phyloP scores from a whole-genome alignment of 2,888 invertebrate genomes.

The Morinoia aosen region DNA sequence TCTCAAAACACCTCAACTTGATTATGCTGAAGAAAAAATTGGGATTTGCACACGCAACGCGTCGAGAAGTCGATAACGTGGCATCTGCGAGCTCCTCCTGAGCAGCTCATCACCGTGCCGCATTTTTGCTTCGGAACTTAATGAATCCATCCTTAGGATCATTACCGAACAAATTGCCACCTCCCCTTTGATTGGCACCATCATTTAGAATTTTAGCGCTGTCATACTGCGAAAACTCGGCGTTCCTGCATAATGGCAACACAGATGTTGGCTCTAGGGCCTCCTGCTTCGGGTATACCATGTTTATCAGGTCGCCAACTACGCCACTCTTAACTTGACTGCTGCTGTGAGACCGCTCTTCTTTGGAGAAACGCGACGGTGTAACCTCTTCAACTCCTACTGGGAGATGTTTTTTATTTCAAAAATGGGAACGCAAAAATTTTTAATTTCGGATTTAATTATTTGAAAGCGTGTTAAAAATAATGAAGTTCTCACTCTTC shows the following conservation, averaged over 20 bases:
- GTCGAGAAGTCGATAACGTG: not conserved
- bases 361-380: not conserved
- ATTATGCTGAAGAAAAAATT: not conserved
- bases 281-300: not conserved
- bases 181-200: slow-evolving; percentile 43
- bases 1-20: not conserved
- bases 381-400: no score
- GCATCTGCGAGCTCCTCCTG: not conserved
- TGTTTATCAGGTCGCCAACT: not conserved
- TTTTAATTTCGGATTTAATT: no score
- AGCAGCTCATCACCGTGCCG: not conserved
- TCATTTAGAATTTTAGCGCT: slow-evolving; percentile 24
- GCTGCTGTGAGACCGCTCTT: no score
- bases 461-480: no score
- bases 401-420: no score
- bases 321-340: not conserved
- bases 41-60: not conserved
- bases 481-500: no score
- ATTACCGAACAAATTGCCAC: slow-evolving; percentile 49
- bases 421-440: no score
- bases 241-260: not conserved
- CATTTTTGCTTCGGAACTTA: slow-evolving; percentile 16
- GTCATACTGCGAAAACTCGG: not conserved
- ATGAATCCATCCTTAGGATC: slow-evolving; percentile 43
- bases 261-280: not conserved